Base-by-base conservation (phyloP, 2,888 invertebrate genomes). In the Ferrisia virgata region DNA sequence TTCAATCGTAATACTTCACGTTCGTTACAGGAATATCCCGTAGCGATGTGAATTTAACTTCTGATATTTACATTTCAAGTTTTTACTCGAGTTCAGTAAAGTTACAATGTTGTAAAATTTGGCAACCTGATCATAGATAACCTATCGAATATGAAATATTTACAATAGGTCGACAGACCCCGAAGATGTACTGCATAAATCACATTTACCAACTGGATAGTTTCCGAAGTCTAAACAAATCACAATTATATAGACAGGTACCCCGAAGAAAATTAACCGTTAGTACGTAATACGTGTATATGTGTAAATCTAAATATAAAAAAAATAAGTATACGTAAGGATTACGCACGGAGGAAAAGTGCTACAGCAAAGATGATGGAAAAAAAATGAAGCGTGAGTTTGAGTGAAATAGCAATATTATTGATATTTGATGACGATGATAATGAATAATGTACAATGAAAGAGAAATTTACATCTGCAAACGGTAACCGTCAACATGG, bases 401-500 rank as follows among this genome's bases (percentile, higher is more conserved):
- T n/a, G 43, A 47, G 43, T 4, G n/a, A n/a, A n/a, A n/a, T n/a
- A n/a, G n/a, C n/a, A n/a, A n/a, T n/a, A n/a, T n/a, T n/a, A n/a
- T n/a, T n/a, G n/a, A n/a, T n/a, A n/a, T 53, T 3, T 33, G 53
- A 18, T 5, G 22, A 8, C 1, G 18, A 22, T 53, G 8, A 69
- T 11, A 33, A 72, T 72, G 72, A 72, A 72, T 64, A 72, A 72
- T 72, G 8, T 72, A 72, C 72, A 72, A 72, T 72, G 72, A 72
- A 72, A 72, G 33, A 72, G 33, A 72, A 72, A 72, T 72, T 72
- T 72, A 72, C 72, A 72, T 33, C n/a, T 15, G 47, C 18, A n/a
- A 47, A 8, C 47, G n/a, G n/a, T n/a, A n/a, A n/a, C n/a, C n/a
- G n/a, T 47, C 18, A 15, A 43, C 43, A 18, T n/a, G n/a, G 47